Conservation (phyloP, 1,140 invertebrate species). For the Nylanderia fulva region DNA sequence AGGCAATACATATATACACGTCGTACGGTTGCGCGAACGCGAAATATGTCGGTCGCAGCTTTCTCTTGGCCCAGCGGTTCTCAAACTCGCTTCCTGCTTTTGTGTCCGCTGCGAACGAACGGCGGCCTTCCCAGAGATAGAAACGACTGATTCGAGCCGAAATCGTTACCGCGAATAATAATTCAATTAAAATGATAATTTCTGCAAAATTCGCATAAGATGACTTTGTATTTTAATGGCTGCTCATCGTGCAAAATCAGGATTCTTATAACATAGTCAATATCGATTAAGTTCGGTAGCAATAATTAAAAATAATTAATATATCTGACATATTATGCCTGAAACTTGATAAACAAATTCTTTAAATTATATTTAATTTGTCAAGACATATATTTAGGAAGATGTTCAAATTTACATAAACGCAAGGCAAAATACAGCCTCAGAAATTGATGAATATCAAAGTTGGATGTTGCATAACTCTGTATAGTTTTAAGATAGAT, state of each 20-base stretch:
- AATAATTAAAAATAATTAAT: not conserved
- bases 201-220: not conserved
- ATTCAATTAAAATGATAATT: conserved; percentile 35
- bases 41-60: conserved; percentile 85
- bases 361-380: not conserved
- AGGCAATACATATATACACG: conserved; percentile 37
- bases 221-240: not conserved
- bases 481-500: not conserved
- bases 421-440: not conserved
- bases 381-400: not conserved
- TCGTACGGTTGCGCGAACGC: conserved; percentile 76
- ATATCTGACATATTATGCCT: too few species aligned
- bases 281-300: not conserved
- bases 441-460: not conserved
- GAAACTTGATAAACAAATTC: not conserved
- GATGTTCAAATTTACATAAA: not conserved
- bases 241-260: not conserved
- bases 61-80: conserved; percentile 83
- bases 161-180: not conserved
- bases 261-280: not conserved
- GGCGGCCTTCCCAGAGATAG: not conserved
- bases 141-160: not conserved
- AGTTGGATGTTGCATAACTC: not conserved
- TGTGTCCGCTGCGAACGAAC: conserved; percentile 14
- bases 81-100: conserved; percentile 84